Conservation (phyloP, 2,797 vertebrate species). For the Ctenosaura bakeri region DNA sequence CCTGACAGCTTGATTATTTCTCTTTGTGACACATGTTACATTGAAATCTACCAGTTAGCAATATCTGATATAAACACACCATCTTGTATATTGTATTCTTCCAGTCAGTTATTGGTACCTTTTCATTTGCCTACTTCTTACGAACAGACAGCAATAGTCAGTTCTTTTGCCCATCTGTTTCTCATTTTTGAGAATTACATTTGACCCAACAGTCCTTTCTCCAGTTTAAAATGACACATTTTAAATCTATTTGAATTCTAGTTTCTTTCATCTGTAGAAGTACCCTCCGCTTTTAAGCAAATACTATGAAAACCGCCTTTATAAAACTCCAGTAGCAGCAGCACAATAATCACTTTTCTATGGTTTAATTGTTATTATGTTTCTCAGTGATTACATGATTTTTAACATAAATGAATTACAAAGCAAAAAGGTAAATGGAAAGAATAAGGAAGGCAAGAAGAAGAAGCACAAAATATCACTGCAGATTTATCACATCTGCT, state of each 20-base stretch:
- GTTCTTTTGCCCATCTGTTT: background rate
- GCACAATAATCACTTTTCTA: background rate
- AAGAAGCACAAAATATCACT: background rate
- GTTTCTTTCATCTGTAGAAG: background rate
- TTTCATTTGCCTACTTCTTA: background rate
- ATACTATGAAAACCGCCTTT: background rate
- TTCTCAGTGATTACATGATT: conserved; percentile 22
- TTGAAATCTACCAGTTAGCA: background rate
- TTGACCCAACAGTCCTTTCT: conserved; percentile 10
- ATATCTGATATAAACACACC: background rate
- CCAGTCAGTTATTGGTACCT: background rate
- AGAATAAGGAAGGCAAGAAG: conserved; percentile 17
- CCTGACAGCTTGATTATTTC: background rate
- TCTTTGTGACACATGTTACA: background rate
- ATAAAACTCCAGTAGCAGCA: background rate
- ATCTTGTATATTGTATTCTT: too few relatives aligned
- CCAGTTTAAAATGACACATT: background rate
- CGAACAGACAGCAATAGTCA: background rate
- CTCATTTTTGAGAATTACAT: background rate
- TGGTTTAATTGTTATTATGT: background rate
- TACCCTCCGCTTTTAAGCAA: background rate
- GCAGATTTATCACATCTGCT: background rate
- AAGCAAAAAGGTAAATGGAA: conserved; percentile 12
- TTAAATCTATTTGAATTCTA: rapidly evolving
- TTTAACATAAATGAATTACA: background rate